Percentiles rank a stretch among this genome's conserved stretches.
Conservation (phyloP, 2,113 vertebrate genomes). For the Athene cunicularia region DNA sequence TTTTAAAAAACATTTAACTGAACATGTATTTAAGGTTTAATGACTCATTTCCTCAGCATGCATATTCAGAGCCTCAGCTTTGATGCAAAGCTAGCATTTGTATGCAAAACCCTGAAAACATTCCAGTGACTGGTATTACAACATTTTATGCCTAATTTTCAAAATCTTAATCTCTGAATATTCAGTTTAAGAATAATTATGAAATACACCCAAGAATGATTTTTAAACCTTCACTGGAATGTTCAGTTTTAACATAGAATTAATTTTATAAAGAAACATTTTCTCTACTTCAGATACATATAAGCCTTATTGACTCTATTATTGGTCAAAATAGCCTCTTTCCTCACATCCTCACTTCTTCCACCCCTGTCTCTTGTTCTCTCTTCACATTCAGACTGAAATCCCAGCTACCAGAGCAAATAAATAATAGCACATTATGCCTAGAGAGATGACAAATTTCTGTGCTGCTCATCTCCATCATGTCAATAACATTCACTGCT, state of each 20-base stretch:
- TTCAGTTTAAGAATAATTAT: not conserved
- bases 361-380: not conserved
- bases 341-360: not conserved
- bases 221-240: not conserved
- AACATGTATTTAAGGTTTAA: not conserved
- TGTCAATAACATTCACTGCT: constrained; percentile 13
- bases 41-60: not conserved
- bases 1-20: not conserved
- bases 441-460: constrained; percentile 16
- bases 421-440: not conserved
- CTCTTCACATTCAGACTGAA: not conserved
- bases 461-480: not conserved
- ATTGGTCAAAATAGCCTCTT: not conserved
- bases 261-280: not conserved
- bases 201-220: not conserved
- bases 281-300: not conserved
- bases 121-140: not conserved
- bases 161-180: not conserved
- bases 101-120: not conserved
- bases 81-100: not conserved
- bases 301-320: not conserved
- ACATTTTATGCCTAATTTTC: not conserved
- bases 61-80: not conserved
- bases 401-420: not conserved
- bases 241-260: not conserved